These are phyloP conservation scores for Eupithecia pulchellata DNA, from an alignment of 2,888 invertebrate genomes.

Conservation along the genomic window DNA sequence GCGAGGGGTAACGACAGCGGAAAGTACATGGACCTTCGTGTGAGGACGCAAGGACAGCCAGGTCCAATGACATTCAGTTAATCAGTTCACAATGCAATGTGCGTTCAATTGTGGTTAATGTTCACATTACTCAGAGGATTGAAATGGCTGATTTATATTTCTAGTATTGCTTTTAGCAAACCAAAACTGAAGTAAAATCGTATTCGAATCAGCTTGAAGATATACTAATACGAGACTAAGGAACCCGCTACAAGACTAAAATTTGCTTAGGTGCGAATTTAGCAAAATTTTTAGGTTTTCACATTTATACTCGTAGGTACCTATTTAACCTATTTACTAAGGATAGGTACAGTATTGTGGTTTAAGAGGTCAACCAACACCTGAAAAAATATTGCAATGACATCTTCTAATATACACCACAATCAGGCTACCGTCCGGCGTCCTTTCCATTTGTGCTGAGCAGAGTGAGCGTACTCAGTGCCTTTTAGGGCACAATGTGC, in stretches of 20 bases:
- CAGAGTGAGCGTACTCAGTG: slow-evolving; percentile 24
- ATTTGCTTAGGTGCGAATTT: not conserved
- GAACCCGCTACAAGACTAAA: not conserved
- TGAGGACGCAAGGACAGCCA: slow-evolving; percentile 36
- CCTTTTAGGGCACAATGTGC: slow-evolving; percentile 40
- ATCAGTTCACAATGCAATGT: slow-evolving; percentile 32
- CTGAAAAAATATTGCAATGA: not conserved
- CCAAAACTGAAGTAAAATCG: not conserved
- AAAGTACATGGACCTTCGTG: slow-evolving; percentile 35
- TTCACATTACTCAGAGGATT: slow-evolving; percentile 18
- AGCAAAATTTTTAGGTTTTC: not conserved
- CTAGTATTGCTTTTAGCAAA: not conserved
- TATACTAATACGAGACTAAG: not conserved
- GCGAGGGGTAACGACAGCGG: slow-evolving; percentile 39
- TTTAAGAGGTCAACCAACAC: not conserved
- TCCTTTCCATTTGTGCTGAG: slow-evolving; percentile 19
- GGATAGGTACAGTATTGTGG: not conserved
- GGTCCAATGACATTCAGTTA: slow-evolving; percentile 32
- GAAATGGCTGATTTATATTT: not conserved
- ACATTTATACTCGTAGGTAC: not conserved
- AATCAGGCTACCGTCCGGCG: slow-evolving; percentile 23
- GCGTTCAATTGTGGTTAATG: slow-evolving; percentile 24
- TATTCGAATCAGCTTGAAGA: too few species aligned
- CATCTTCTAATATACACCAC: not conserved
- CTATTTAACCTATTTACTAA: too few species aligned